These are phyloP conservation scores for Anomalospiza imberbis DNA, from an alignment of 2,797 vertebrate species.

Conservation along the genomic window DNA sequence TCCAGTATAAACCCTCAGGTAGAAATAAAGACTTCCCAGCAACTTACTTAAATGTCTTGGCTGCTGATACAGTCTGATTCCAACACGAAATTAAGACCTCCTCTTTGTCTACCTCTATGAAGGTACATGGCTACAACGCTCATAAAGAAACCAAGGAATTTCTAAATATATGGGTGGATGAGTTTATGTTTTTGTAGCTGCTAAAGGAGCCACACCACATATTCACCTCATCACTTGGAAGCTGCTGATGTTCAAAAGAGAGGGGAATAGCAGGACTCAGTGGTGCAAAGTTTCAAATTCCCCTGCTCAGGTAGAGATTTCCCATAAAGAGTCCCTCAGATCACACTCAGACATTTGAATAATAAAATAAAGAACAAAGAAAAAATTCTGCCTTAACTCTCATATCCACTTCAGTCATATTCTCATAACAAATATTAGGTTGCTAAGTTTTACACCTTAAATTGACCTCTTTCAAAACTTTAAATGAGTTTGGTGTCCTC, in stretches of 20 bases:
- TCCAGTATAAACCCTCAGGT: not conserved
- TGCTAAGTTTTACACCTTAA: not conserved
- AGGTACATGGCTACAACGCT: not conserved
- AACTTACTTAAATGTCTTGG: not conserved
- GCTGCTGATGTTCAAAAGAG: not conserved
- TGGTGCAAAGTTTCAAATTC: not conserved
- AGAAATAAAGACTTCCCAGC: not conserved
- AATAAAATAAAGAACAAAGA: not conserved
- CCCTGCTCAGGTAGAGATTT: not conserved
- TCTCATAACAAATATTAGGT: not conserved
- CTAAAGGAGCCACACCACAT: not conserved
- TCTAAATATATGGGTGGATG: not conserved
- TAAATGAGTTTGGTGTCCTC: not conserved
- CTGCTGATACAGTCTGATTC: not conserved
- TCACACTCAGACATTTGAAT: not conserved
- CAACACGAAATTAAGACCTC: not conserved
- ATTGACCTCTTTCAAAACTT: not conserved
- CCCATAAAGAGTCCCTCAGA: not conserved
- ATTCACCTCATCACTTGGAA: not conserved
- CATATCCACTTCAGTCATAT: not conserved
- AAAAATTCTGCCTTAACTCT: not conserved
- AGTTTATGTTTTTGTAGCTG: not conserved
- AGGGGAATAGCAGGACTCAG: not conserved
- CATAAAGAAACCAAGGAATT: not conserved
- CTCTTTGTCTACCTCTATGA: not conserved